Base-by-base conservation (phyloP, 2,888 invertebrate species). In the Seladonia tumulorum region DNA sequence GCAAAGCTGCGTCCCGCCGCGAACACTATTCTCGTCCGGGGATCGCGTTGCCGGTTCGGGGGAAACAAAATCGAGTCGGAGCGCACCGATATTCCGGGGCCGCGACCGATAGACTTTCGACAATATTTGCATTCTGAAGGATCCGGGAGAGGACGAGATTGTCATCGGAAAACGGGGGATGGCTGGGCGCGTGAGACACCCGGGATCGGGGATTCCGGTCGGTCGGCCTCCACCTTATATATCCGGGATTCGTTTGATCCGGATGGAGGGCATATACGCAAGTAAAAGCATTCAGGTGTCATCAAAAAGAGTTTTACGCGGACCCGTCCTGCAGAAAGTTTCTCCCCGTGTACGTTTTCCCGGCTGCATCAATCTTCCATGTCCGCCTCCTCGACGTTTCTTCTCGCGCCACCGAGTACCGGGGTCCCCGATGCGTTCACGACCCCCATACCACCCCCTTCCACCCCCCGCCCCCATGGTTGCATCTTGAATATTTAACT, bases 401-500 rank as follows among this genome's bases (percentile, higher is more conserved):
- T 70, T 77, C 63, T 77, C 73, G 53, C 57, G 35, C 10, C 14
- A 66, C 42, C 53, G 79, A 49, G 73, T 70, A 22, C 70, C 39
- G 42, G 74, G 35, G 22, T 70, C 80, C 42, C 57, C 79, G 73
- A 81, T 75, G 81, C 66, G 63, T 81, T 79, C 74, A 45, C 82
- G 77, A 82, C 79, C 80, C 80, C 72, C 4, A n/a, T n/a, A n/a
- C n/a, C 22, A 0, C 22, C 8, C 22, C 8, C 22, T 22, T 14
- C 45, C 2, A 0, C 45, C 45, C 4, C 16, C 16, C 14, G 0
- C 10, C 42, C 53, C 53, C 18, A 2, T 76, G 22, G 60, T 53
- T 68, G 72, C 71, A 71, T 53, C 60, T 39, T 89, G 88, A 89
- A 89, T 89, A 88, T 89, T 89, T 88, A 88, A 89, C 77, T 57